These are phyloP conservation scores for Antennarius maculatus DNA, from an alignment of 2,797 vertebrate genomes.

Conservation along the genomic window DNA sequence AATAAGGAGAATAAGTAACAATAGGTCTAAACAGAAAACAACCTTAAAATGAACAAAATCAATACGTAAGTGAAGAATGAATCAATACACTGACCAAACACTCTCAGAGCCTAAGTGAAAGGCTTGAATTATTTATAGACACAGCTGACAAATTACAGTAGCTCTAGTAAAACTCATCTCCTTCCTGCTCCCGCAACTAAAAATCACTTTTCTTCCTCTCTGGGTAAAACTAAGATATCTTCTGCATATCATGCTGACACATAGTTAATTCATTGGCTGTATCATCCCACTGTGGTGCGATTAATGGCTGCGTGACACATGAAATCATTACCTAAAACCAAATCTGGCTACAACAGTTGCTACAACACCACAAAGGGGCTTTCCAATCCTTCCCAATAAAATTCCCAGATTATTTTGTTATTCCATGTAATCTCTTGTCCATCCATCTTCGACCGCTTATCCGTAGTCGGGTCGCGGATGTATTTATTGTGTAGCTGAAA, in stretches of 20 bases:
- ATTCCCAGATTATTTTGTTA: no score
- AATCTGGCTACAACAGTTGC: neutral
- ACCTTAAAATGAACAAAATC: slow-evolving; percentile 33
- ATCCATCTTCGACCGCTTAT: no score
- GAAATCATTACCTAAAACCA: slow-evolving; percentile 12
- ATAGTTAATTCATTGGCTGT: neutral
- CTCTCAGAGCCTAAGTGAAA: slow-evolving; percentile 21
- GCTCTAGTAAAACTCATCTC: slow-evolving; percentile 17
- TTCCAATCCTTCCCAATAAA: no score
- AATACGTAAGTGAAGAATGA: slow-evolving; percentile 32
- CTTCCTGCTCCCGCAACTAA: neutral
- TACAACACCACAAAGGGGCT: neutral
- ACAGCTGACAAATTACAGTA: slow-evolving; percentile 24
- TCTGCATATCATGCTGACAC: neutral
- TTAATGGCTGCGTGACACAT: slow-evolving; percentile 6
- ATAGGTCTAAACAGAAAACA: slow-evolving; percentile 30
- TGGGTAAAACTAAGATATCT: neutral
- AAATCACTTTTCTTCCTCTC: neutral
- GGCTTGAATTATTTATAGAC: slow-evolving; percentile 33
- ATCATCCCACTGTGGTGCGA: neutral
- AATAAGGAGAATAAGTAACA: slow-evolving; percentile 11
- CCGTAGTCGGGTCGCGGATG: no score
- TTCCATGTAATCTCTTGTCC: no score
- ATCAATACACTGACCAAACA: slow-evolving; percentile 24
- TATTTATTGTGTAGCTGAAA: no score